Conservation (phyloP, 2,797 vertebrate genomes). For the Myripristis murdjan region DNA sequence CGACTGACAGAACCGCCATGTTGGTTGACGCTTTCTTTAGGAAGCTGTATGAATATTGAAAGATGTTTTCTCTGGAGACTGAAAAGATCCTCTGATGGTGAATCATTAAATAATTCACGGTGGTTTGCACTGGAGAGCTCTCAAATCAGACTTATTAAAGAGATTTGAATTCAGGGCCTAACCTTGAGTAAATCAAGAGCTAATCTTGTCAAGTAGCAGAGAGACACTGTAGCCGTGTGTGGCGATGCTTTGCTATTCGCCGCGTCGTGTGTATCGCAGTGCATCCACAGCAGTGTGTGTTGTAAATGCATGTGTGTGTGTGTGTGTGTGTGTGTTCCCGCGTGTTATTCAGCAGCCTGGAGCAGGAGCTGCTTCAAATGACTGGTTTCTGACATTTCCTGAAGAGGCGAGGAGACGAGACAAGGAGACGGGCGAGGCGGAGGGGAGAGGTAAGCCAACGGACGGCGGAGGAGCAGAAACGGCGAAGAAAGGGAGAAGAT, state of each 20-base stretch:
- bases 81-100: neutral
- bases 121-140: neutral
- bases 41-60: no score
- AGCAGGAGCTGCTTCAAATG: conserved; percentile 56
- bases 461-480: conserved; percentile 28
- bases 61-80: no score
- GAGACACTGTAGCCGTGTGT: conserved; percentile 1
- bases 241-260: conserved; percentile 11
- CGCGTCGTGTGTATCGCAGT: conserved; percentile 5
- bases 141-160: conserved; percentile 5
- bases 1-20: no score
- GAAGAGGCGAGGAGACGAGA: neutral
- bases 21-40: no score
- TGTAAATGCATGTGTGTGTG: neutral
- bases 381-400: conserved; percentile 47
- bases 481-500: neutral
- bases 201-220: conserved; percentile 12
- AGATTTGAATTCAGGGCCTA: conserved; percentile 9
- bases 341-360: conserved; percentile 13
- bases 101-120: conserved; percentile 3
- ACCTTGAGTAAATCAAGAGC: conserved; percentile 12
- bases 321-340: neutral
- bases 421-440: neutral
- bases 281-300: conserved; percentile 21
- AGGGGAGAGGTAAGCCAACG: conserved; percentile 6